phyloP scores from a whole-genome alignment of 2,888 invertebrate genomes.

The Electrophaes corylata region DNA sequence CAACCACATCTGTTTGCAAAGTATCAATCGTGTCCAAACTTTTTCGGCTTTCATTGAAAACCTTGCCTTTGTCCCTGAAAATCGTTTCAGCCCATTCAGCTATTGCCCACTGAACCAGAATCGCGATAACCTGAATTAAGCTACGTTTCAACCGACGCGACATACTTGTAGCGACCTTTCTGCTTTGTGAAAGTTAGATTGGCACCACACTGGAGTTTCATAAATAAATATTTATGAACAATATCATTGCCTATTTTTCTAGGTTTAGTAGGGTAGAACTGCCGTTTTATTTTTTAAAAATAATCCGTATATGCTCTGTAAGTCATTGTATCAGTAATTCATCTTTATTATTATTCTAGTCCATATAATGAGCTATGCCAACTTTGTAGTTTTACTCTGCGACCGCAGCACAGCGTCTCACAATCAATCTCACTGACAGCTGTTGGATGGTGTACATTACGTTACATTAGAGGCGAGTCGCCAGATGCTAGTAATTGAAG shows the following conservation, averaged over 20 bases:
- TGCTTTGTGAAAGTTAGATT: too few species aligned
- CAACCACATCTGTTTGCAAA: too few species aligned
- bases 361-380: too few species aligned
- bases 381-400: neutral
- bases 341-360: too few species aligned
- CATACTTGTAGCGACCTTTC: too few species aligned
- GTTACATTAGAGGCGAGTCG: neutral
- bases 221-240: too few species aligned
- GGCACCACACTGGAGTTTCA: too few species aligned
- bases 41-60: neutral
- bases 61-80: constrained; percentile 10
- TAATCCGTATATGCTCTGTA: too few species aligned
- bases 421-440: constrained; percentile 16
- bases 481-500: constrained; percentile 14
- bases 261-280: too few species aligned
- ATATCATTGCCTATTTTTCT: too few species aligned
- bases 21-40: neutral
- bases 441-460: constrained; percentile 20
- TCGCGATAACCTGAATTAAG: constrained; percentile 14
- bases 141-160: neutral
- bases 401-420: neutral
- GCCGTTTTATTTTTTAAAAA: too few species aligned
- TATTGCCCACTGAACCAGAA: constrained; percentile 23
- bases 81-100: constrained; percentile 14
- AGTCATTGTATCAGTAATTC: too few species aligned